These are phyloP conservation scores for Microtus obscurus DNA, from an alignment of 2,797 vertebrate species.

Conservation along the genomic window DNA sequence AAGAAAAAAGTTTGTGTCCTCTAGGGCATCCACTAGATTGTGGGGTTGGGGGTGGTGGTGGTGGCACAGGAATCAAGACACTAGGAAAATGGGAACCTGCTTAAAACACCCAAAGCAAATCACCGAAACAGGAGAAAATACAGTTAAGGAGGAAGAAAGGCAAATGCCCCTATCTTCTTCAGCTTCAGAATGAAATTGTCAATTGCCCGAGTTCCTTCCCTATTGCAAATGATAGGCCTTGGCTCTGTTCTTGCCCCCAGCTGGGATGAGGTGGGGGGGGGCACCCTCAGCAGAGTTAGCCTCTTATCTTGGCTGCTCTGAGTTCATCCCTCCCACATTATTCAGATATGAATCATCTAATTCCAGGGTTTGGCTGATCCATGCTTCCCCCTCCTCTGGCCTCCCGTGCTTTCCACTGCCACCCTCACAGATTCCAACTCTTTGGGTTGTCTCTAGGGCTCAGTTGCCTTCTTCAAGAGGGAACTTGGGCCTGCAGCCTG, in stretches of 20 bases:
- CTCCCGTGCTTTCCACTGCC: constrained; percentile 63
- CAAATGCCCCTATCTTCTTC: constrained; percentile 4
- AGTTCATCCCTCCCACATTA: constrained; percentile 84
- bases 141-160: constrained; percentile 48
- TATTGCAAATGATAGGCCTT: constrained; percentile 56
- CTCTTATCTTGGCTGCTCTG: constrained; percentile 86
- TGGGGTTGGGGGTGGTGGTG: not conserved
- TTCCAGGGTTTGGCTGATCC: constrained; percentile 75
- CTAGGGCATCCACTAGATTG: not conserved
- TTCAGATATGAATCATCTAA: constrained; percentile 81
- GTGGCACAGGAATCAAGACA: not conserved
- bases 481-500: not conserved
- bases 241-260: constrained; percentile 61
- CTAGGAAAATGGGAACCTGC: not conserved
- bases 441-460: constrained; percentile 40
- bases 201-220: constrained; percentile 3
- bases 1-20: constrained; percentile 4
- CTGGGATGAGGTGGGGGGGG: constrained; percentile 72
- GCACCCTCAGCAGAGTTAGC: constrained; percentile 74
- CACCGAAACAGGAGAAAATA: constrained; percentile 39
- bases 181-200: not conserved
- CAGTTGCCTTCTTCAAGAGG: not conserved
- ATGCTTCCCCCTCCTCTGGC: constrained; percentile 58
- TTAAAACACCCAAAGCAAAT: constrained; percentile 49
- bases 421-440: constrained; percentile 26